Base-by-base conservation (phyloP, 2,888 invertebrate species). In the Drosophila ezoana region DNA sequence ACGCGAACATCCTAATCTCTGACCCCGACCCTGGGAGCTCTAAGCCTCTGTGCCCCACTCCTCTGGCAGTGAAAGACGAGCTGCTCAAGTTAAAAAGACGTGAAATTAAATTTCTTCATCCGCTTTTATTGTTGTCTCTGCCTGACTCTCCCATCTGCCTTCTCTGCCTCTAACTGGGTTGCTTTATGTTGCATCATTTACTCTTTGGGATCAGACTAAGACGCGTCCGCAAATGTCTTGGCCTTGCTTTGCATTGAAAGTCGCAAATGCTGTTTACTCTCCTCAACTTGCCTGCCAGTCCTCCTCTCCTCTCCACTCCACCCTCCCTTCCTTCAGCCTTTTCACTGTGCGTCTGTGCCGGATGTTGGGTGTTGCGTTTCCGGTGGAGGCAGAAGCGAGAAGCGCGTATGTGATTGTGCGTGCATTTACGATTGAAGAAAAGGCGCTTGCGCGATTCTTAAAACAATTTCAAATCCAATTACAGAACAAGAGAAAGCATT, bases 71-170 rank as follows among this genome's bases (percentile, higher is more conserved):
- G 83, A 72, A 81, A 72, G 73, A 64, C 66, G 71, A 73, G 86
- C 57, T 76, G 70, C 65, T 65, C 65, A 63, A 78, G 83, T 71
- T 81, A 89, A 86, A 87, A 90, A 80, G 87, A 87, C 77, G 86
- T 85, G 77, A 90, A 90, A 90, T 90, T 90, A 90, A 89, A 90
- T 90, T 90, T 90, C 85, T 89, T 89, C 47, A 86, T 83, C 79
- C 86, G 87, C 79, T 76, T 76, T 83, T 72, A 73, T 67, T 87
- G 79, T 68, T 72, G 62, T 51, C 57, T 53, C 45, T 52, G 13
- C 32, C 23, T 14, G 32, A 11, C 8, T 18, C 2, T 38, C 8
- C 18, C n/a, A 4, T n/a, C 28, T 40, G 10, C 37, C 41, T 28
- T 18, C 48, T 13, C 10, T 51, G 23, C 11, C 4, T 37, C 28